Base-by-base conservation (phyloP, 2,888 invertebrate species). In the Dryobotodes eremita region DNA sequence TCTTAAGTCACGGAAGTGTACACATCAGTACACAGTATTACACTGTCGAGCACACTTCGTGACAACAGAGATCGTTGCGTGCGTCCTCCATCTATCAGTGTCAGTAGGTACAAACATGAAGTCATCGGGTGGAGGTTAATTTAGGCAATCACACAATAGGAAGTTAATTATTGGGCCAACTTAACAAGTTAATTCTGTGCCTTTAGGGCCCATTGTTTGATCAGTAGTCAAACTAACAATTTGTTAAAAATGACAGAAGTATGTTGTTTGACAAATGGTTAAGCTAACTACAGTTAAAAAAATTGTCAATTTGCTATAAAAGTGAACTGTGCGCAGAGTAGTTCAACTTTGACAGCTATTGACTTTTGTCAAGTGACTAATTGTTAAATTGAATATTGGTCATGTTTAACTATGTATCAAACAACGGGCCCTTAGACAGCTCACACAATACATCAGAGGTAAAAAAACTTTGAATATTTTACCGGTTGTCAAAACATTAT, bases 21-120 rank as follows among this genome's bases (percentile, higher is more conserved):
- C 74, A 73, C 62, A 65, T 17, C 4, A n/a, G 42, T 73, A 64
- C 65, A 57, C 17, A 48, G 20, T 36, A 68, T 73, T 71, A 84
- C 55, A 80, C 31, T 36, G 59, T 71, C 55, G 74, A 62, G 61
- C 55, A 80, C 70, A 78, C 66, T 69, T 17, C 71, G 66, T 53
- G 85, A 53, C 70, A 57, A 64, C 75, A 66, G 62, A 59, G 11
- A 7, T 6, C 36, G 23, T 68, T 74, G 80, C 85, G 55, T 66
- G 84, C 23, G 69, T 23, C 78, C 66, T 78, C 59, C 7, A 17
- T 57, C 50, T 57, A 85, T 62, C 50, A 84, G 71, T 66, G 85
- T 80, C 50, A 84, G 65, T 71, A 42, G 64, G 55, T 57, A 74
- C 42, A 31, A 5, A 31, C 13, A 7, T 61, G 31, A 31, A 20